A percentile compares a stretch with the other conserved stretches of the same genome.
These are phyloP conservation scores for Tromatobia lineatoria DNA, from an alignment of 2,888 invertebrate species.

Conservation along the genomic window DNA sequence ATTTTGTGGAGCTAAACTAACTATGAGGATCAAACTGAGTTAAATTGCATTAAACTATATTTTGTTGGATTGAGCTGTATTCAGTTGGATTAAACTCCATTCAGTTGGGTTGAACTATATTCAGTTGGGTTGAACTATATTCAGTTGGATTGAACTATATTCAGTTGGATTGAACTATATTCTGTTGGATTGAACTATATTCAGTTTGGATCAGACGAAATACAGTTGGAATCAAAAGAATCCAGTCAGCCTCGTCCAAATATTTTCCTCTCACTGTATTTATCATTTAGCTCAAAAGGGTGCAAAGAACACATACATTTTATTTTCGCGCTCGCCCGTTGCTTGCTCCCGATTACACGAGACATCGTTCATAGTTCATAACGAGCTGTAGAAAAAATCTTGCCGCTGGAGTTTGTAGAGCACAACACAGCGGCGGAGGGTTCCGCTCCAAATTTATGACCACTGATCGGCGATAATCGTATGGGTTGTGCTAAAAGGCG, in stretches of 20 bases:
- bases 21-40: no score
- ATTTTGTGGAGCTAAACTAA: no score
- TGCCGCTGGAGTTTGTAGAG: constrained; percentile 28
- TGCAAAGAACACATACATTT: constrained; percentile 33
- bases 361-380: constrained; percentile 56
- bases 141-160: no score
- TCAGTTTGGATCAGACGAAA: no score
- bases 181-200: no score
- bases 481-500: constrained; percentile 50
- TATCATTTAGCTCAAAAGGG: constrained; percentile 14
- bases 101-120: no score
- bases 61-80: no score
- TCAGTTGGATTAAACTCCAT: no score
- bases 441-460: constrained; percentile 62
- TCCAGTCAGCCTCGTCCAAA: not conserved
- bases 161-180: no score
- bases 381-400: constrained; percentile 62
- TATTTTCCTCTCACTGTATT: not conserved
- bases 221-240: no score
- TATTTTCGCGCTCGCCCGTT: constrained; percentile 41
- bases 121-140: no score
- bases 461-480: constrained; percentile 68
- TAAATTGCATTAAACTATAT: no score
- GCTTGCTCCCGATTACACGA: constrained; percentile 42
- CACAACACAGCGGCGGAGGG: constrained; percentile 13